Evolutionary conservation across 1,140 invertebrate genomes (phyloP).

Genomic region (Ips nitidus): DNA sequence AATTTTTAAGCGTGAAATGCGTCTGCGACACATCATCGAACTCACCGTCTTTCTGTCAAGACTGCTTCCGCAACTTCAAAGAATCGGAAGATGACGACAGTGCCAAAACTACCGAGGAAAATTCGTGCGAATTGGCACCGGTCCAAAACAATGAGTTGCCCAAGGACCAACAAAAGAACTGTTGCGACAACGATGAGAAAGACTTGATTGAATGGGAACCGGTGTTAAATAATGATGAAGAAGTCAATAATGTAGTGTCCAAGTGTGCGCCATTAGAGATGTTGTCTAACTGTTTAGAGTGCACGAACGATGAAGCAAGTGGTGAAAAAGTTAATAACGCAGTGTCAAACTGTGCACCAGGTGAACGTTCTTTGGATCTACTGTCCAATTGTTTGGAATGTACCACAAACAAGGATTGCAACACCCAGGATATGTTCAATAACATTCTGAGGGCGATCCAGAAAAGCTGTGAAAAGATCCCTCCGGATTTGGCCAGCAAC

Average conservation of each 20-base stretch:
- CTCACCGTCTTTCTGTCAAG: slow-evolving; percentile 13
- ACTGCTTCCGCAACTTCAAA: slow-evolving; percentile 25
- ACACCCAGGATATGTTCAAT: background rate
- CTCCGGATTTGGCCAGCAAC: slow-evolving; percentile 3
- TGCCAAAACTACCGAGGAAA: background rate
- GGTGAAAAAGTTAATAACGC: background rate
- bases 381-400: too few relatives aligned
- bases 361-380: background rate
- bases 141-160: slow-evolving; percentile 8
- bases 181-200: background rate
- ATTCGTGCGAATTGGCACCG: slow-evolving; percentile 4
- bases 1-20: slow-evolving; percentile 28
- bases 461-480: slow-evolving; percentile 4
- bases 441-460: slow-evolving; percentile 10
- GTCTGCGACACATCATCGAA: slow-evolving; percentile 3
- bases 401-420: background rate
- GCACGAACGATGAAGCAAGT: background rate
- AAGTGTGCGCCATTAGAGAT: background rate
- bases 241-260: background rate
- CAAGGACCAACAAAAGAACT: background rate
- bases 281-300: background rate
- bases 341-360: background rate
- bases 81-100: background rate
- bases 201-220: background rate
- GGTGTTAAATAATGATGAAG: background rate